phyloP scores from a whole-genome alignment of 2,888 invertebrate species.

The Cosmia trapezina region DNA sequence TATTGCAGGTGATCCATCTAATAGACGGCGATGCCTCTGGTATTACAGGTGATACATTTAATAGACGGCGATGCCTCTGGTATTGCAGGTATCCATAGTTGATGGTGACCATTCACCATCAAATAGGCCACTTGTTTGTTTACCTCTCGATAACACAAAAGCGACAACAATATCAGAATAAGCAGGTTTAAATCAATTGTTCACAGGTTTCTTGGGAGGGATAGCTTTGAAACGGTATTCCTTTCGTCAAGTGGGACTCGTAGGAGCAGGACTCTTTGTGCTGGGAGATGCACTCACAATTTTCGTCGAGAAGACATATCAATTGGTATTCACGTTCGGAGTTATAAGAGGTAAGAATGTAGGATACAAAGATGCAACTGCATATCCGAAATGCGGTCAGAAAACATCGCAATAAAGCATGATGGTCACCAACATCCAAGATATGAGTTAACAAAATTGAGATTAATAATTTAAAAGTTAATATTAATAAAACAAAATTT shows the following conservation, averaged over 20 bases:
- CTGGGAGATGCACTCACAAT: constrained; percentile 91
- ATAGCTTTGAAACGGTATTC: constrained; percentile 92
- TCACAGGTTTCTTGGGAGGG: constrained; percentile 92
- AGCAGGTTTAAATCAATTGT: neutral
- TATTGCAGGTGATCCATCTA: no score
- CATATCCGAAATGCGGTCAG: neutral
- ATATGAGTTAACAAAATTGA: neutral
- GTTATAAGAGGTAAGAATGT: constrained; percentile 89
- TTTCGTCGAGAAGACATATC: constrained; percentile 91
- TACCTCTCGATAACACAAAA: neutral
- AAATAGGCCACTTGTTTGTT: neutral
- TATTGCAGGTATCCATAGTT: neutral
- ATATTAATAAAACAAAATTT: no score
- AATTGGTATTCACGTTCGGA: constrained; percentile 92
- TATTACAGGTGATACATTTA: neutral
- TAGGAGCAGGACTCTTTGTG: constrained; percentile 92
- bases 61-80: neutral
- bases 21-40: no score
- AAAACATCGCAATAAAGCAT: neutral
- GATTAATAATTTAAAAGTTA: no score
- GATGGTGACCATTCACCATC: neutral
- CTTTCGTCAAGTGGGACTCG: constrained; percentile 92
- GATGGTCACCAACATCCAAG: neutral
- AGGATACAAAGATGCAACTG: neutral
- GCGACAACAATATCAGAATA: neutral